Base-by-base conservation (phyloP, 92 coral and sea anemone genomes). In the Palythoa grandis region DNA sequence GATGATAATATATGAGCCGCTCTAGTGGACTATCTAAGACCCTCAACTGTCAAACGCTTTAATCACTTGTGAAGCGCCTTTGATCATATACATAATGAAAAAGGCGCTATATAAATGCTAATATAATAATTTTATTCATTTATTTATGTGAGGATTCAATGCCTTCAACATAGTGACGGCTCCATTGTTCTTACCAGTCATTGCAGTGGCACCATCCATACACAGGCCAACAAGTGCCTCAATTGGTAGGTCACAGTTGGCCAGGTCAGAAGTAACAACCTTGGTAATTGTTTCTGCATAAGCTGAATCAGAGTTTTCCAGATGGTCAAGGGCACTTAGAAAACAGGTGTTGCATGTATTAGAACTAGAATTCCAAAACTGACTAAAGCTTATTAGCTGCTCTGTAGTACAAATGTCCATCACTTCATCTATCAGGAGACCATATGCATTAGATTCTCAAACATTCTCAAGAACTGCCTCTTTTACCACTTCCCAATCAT, bases 131-230 rank as follows among this genome's bases (percentile, higher is more conserved):
- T n/a, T n/a, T n/a, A n/a, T n/a, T n/a, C n/a, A n/a, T n/a, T n/a
- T n/a, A n/a, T n/a, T n/a, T 40, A 40, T 40, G 47, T 40, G 47
- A 40, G 0, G 47, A 79, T 79, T 87, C 0, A 87, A 58, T 19
- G 14, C 53, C 56, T 87, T 80, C 8, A 88, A 39, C 9, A 86
- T 82, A 7, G 90, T 13, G 56, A 86, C 86, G 4, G 79, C 90
- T 60, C 90, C 90, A 80, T 78, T 80, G 86, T 37, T 87, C 76
- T 79, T 79, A 10, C 90, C 86, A 22, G 90, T 87, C 90, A 87
- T 80, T 11, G 79, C 86, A 14, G 86, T 70, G 11, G 86, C 90
- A 50, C 86, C 90, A 87, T 80, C 86, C 47, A 74, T 79, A 56
- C 90, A 87, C 20, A 79, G 86, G 82, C 82, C 90, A 14, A 57